Conservation (phyloP, 2,113 vertebrate genomes). For the Brachirus orientalis region DNA sequence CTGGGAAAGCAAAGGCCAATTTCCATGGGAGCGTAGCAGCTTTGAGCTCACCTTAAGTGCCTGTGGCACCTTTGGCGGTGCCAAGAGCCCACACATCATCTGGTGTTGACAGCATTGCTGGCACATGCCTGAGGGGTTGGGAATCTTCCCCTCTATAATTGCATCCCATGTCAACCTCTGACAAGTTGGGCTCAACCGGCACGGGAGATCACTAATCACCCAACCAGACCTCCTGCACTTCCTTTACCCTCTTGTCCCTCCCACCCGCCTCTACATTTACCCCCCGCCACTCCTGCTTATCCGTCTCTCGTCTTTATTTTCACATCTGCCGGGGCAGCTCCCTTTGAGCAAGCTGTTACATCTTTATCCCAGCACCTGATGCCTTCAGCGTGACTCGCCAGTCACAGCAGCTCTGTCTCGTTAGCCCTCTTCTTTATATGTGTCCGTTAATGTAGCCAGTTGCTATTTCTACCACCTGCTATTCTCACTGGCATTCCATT, state of each 20-base stretch:
- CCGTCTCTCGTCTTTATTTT: conserved; percentile 20
- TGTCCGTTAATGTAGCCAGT: conserved; percentile 30
- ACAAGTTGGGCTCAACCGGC: conserved; percentile 66
- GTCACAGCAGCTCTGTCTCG: conserved; percentile 46
- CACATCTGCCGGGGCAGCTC: conserved; percentile 17
- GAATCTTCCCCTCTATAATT: conserved; percentile 73
- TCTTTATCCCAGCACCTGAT: conserved; percentile 46
- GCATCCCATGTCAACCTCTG: conserved; percentile 76
- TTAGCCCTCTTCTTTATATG: conserved; percentile 44
- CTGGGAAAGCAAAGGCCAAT: conserved; percentile 51
- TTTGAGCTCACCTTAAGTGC: conserved; percentile 69
- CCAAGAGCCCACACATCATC: conserved; percentile 66
- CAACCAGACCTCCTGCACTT: conserved; percentile 50
- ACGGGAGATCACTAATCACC: conserved; percentile 66
- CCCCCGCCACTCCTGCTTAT: neutral
- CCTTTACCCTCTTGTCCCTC: conserved; percentile 23
- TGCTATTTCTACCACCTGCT: conserved; percentile 51
- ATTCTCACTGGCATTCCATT: conserved; percentile 57
- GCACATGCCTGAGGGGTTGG: conserved; percentile 69
- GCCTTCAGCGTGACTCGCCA: conserved; percentile 50
- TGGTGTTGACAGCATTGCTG: conserved; percentile 69
- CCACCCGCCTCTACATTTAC: neutral
- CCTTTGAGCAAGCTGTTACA: conserved; percentile 19
- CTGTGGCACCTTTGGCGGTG: conserved; percentile 67
- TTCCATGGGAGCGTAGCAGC: conserved; percentile 57